Base-by-base conservation (phyloP, 2,797 vertebrate genomes). In the Cryptoprocta ferox region DNA sequence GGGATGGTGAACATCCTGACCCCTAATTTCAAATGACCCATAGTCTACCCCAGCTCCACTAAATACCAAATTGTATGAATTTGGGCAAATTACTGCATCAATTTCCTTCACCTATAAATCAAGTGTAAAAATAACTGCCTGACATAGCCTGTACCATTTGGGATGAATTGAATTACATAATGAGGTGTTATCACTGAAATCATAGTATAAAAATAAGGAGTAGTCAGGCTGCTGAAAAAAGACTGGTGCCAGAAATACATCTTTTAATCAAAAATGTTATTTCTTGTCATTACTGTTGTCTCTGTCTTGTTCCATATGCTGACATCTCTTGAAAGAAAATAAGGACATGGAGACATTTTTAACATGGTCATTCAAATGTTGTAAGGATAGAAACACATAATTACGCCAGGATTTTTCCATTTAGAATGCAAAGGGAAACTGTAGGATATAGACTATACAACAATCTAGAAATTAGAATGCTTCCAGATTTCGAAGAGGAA, bases 81-180 rank as follows among this genome's bases (percentile, higher is more conserved):
- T 82, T 42, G 10, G 11, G 5, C 7, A 85, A 88, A 14, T 76
- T 68, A 42, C 35, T 73, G 80, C 8, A 61, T 78, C 30, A 28
- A 0, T 76, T 93, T 92, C 94, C 42, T 89, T 94, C 30, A 85
- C 65, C 13, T 66, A 18, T 42, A 48, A 68, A 80, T 83, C 50
- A 84, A 32, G 24, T 50, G 6, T 89, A 10, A 93, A 90, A 96
- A 70, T 53, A 87, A 53, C 10, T n/a, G n/a, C 24, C 37, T 70
- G 78, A 75, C 3, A 61, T 11, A 80, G 37, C 19, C 70, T 63
- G 32, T n/a, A 6, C 3, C 50, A 80, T 78, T 92, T 76, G 24
- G 26, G 39, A 32, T 79, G 16, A 83, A 78, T 65, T 21, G 32
- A 85, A 94, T 79, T 76, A 94, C 95, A 85, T 73, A 70, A 87